Conservation (phyloP, 2,113 vertebrate genomes). For the Oreotrochilus melanogaster region DNA sequence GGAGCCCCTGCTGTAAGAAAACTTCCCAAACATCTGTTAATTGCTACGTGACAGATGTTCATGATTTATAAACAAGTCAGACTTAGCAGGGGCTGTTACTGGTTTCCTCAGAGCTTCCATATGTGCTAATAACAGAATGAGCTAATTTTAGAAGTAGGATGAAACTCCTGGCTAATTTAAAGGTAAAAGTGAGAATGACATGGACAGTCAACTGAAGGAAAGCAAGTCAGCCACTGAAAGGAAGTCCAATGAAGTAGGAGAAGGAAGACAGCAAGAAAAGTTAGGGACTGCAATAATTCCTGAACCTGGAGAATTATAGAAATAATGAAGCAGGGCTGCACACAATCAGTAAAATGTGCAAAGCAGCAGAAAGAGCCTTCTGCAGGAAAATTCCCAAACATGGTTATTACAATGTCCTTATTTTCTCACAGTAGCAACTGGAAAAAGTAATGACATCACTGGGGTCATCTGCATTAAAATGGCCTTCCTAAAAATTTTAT, state of each 20-base stretch:
- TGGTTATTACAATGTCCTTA: neutral
- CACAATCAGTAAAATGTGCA: neutral
- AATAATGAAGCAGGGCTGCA: neutral
- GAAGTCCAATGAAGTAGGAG: neutral
- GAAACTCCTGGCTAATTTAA: conserved; percentile 29
- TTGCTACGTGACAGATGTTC: conserved; percentile 60
- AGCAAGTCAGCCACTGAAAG: neutral
- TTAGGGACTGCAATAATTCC: neutral
- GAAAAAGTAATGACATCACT: neutral
- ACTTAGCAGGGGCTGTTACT: conserved; percentile 6
- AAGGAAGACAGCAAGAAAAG: neutral
- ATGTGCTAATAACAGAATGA: conserved; percentile 14
- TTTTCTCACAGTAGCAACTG: neutral
- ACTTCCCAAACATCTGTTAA: conserved; percentile 63
- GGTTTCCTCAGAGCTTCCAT: conserved; percentile 37
- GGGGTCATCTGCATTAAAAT: neutral
- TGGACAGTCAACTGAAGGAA: neutral
- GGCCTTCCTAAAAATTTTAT: conserved; percentile 6
- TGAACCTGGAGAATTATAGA: neutral
- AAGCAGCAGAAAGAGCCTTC: neutral
- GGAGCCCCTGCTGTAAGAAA: conserved; percentile 15
- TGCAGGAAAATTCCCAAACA: neutral
- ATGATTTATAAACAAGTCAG: conserved; percentile 56
- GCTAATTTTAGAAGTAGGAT: conserved; percentile 31
- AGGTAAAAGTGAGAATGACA: neutral